phyloP scores from a whole-genome alignment of 2,888 invertebrate genomes.

The Glyphotaelius pellucidus region DNA sequence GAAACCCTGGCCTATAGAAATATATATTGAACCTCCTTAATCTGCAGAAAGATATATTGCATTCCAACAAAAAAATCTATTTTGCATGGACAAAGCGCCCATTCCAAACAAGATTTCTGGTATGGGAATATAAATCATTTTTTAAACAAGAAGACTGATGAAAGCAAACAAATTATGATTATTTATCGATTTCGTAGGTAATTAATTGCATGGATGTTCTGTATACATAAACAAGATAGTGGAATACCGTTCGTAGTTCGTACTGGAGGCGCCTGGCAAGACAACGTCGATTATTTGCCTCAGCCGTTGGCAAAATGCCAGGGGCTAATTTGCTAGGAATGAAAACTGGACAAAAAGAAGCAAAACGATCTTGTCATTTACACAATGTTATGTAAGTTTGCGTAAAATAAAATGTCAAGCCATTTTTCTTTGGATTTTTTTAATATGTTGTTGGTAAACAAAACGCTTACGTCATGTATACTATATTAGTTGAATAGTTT shows the following conservation, averaged over 20 bases:
- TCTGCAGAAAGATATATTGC: not conserved
- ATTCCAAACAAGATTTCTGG: not conserved
- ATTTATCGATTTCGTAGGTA: not conserved
- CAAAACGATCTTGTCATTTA: not conserved
- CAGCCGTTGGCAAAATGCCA: slow-evolving; percentile 28
- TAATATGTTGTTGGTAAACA: not conserved
- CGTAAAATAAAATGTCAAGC: not conserved
- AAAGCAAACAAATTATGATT: not conserved
- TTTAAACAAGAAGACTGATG: not conserved
- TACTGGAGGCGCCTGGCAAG: not conserved
- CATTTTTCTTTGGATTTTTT: not conserved
- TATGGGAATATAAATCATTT: not conserved
- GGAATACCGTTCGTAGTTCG: not conserved
- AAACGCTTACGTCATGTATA: not conserved
- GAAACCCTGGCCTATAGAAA: not conserved
- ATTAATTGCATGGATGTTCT: not conserved
- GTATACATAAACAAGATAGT: not conserved
- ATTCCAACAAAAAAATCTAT: not conserved
- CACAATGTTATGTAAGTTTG: not conserved
- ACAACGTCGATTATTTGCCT: slow-evolving; percentile 16
- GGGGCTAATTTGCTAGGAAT: slow-evolving; percentile 46
- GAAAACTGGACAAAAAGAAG: slow-evolving; percentile 34
- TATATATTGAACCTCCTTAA: too few relatives aligned
- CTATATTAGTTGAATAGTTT: too few relatives aligned
- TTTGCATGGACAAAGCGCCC: not conserved